These are phyloP conservation scores for Dicycla oo DNA, from an alignment of 2,888 invertebrate species.

Conservation along the genomic window DNA sequence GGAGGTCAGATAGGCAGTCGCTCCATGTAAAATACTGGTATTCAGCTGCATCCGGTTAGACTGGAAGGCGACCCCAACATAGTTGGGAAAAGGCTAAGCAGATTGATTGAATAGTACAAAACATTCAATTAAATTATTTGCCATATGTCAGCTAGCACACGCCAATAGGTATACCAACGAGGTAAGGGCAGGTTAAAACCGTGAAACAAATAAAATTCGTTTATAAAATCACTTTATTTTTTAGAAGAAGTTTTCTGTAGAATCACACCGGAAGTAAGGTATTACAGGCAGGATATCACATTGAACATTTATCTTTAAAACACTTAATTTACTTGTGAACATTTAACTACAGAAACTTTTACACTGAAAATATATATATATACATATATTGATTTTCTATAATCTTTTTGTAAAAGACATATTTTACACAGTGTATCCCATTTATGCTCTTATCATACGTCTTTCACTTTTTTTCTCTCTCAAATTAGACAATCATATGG, in stretches of 20 bases:
- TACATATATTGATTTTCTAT: conserved; percentile 13
- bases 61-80: too few relatives aligned
- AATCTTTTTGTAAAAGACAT: conserved; percentile 50
- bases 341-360: conserved; percentile 66
- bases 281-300: conserved; percentile 89
- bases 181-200: too few relatives aligned
- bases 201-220: conserved; percentile 38
- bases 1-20: too few relatives aligned
- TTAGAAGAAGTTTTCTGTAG: conserved; percentile 81
- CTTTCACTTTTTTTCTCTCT: conserved; percentile 46
- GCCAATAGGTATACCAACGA: too few relatives aligned
- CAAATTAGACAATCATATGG: conserved; percentile 23
- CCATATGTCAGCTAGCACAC: too few relatives aligned
- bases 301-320: conserved; percentile 84
- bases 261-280: conserved; percentile 86
- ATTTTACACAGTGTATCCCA: conserved; percentile 41
- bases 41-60: too few relatives aligned
- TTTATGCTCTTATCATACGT: conserved; percentile 20
- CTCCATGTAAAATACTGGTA: too few relatives aligned
- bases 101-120: too few relatives aligned
- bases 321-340: conserved; percentile 72
- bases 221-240: conserved; percentile 85
- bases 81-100: too few relatives aligned
- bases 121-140: too few relatives aligned
- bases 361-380: conserved; percentile 57